Base-by-base conservation (phyloP, 2,113 vertebrate species). In the Morone saxatilis region DNA sequence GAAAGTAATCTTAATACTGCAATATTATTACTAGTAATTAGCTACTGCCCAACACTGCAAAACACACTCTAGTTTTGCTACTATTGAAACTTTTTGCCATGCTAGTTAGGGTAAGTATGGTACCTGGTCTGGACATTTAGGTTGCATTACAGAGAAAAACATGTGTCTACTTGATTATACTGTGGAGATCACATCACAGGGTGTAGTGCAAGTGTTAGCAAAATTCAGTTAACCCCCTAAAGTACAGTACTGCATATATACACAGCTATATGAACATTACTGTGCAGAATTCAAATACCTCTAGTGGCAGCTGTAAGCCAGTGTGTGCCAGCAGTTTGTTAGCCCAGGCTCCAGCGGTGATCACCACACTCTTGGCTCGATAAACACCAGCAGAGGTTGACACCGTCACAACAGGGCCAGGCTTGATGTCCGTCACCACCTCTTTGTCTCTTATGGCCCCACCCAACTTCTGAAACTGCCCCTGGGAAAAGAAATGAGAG, bases 321-420 rank as follows among this genome's bases (percentile, higher is more conserved):
- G 95, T 91, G 1, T 94, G 92, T 16, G 84, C 84, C 74, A 98
- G 90, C 0, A 99, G 78, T 50, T 12, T 81, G n/a, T 95, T 94
- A 0, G 96, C 91, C 98, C 98, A 99, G 7, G 97, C 90, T 77
- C 98, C 98, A 0, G 96, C 96, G 0, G 97, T 92, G 78, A 99
- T 95, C 91, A 98, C 90, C 84, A 99, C 45, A 59, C 90, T 95
- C 45, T 92, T 95, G 6, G 97, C 94, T 84, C 66, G 92, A 92
- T 98, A 97, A 61, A 88, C 91, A 12, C 92, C 92, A 0, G 78
- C 75, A 0, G 88, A 80, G 60, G 97, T 98, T 66, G 93, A 94
- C 76, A 99, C 93, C 0, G 84, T 94, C 70, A 98, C 89, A 7
- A 86, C 47, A 0, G 87, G 74, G 16, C 97, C 97, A 0, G 98